Base-by-base conservation (phyloP, 2,113 vertebrate genomes). In the Zeus faber region DNA sequence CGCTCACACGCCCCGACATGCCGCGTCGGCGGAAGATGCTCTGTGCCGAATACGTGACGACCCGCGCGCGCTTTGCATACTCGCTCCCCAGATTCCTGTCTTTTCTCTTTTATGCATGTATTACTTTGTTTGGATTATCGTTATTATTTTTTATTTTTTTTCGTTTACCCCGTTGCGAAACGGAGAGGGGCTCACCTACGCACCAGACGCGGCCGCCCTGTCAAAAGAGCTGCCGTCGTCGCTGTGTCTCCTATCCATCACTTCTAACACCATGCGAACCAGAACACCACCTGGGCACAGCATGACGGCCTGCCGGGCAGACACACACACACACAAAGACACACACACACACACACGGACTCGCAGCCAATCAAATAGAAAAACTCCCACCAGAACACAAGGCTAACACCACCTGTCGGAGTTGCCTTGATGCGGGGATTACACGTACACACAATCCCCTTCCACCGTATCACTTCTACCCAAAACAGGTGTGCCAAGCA, bases 211-310 rank as follows among this genome's bases (percentile, higher is more conserved):
- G 25, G 61, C 7, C 67, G 78, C 80, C 76, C 67, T 71, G 70
- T 62, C 72, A 57, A 21, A 71, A 26, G 40, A 70, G 58, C 64
- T 62, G 69, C 67, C 49, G 16, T 5, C 54, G 62, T 67, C 57
- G 58, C 58, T n/a, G 29, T 50, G 24, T 2, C 71, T 59, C 51
- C n/a, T 26, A 77, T 74, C 71, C 59, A 25, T 65, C 76, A 37
- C 70, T 70, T 77, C 33, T 80, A 69, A 54, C 76, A 65, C 69
- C 55, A 10, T 3, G 25, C 50, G 67, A 39, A 64, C 57, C 71
- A 70, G 68, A 79, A 83, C 80, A 33, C 77, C 77, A 81, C 72
- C 81, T 84, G 82, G 67, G 70, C 70, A 51, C 7, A 56, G 58
- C 70, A 22, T 14, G 21, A 31, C 13, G 54, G 58, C 67, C 58